A percentile compares a stretch with the other conserved stretches of the same genome.
These are phyloP conservation scores for Scarus forsteni DNA, from an alignment of 2,797 vertebrate genomes.

Conservation along the genomic window DNA sequence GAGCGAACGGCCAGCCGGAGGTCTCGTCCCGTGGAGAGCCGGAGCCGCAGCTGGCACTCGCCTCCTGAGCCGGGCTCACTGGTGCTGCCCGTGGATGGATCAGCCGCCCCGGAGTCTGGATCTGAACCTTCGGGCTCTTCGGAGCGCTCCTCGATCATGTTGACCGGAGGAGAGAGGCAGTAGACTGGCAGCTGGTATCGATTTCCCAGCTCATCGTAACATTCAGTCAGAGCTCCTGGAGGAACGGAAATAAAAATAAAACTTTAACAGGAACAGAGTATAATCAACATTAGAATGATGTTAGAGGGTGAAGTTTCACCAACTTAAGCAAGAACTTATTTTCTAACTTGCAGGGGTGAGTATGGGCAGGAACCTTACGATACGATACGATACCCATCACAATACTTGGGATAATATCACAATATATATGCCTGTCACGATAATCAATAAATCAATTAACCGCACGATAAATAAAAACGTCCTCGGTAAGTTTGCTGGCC, in stretches of 20 bases:
- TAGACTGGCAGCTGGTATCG: constrained; percentile 99
- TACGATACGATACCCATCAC: too few species aligned
- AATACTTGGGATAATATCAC: too few species aligned
- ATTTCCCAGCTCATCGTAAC: constrained; percentile 98
- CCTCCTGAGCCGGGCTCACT: constrained; percentile 85
- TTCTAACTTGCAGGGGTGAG: too few species aligned
- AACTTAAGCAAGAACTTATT: too few species aligned
- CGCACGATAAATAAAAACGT: too few species aligned
- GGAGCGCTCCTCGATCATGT: constrained; percentile 97
- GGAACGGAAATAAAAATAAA: constrained; percentile 8
- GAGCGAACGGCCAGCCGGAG: constrained; percentile 92
- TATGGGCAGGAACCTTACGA: too few species aligned
- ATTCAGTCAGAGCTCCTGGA: constrained; percentile 95
- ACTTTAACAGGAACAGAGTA: too few species aligned
- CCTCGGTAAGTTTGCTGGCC: too few species aligned
- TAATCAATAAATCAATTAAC: too few species aligned
- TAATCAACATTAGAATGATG: background rate
- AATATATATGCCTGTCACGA: too few species aligned
- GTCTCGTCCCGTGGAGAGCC: constrained; percentile 96
- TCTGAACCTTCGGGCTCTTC: constrained; percentile 93
- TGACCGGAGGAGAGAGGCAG: constrained; percentile 96
- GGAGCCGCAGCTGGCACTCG: constrained; percentile 95
- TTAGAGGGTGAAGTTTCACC: too few species aligned
- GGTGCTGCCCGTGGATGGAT: constrained; percentile 76
- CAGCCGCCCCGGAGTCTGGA: constrained; percentile 75